Evolutionary conservation across 2,113 vertebrate genomes (phyloP), one percentile per base, ranked within the genome.

Genomic region (Paramormyrops kingsleyae): DNA sequence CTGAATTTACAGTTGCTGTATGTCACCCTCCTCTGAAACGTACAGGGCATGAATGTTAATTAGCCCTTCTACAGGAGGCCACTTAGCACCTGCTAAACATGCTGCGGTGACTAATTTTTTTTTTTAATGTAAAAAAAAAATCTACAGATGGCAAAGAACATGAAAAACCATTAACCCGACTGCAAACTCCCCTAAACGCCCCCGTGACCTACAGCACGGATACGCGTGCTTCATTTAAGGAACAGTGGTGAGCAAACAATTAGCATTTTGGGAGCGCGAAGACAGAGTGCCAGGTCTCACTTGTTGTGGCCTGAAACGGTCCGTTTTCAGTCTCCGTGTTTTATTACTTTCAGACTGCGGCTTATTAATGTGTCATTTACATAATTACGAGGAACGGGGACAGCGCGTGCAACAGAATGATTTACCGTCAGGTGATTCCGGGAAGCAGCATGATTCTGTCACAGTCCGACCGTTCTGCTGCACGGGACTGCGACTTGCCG

Each of bases 301-400:
- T 94, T 94, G 95, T 95, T 95, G 95, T 94, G 92, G 93, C 91
- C 89, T 92, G 70, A 94, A 93, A 93, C 95, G 94, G 95, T 96
- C 93, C 93, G 94, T 93, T 93, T 94, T 96, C 96, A 94, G 95
- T 94, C 94, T 94, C 96, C 95, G 95, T 96, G 95, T 95, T 96
- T 96, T 95, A 96, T 95, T 95, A 96, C 95, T 96, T 96, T 94
- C 93, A 94, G 95, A 96, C 96, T 96, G 95, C 94, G 95, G 94
- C 95, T 96, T 95, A 96, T 96, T 96, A 96, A 96, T 95, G 95
- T 94, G 94, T 95, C 93, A 95, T 96, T 96, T 96, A 94, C 96
- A 96, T 96, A 96, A 96, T 96, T 96, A 96, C 94, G 92, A 95
- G 94, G 93, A 96, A 95, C 92, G 92, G 92, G 94, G 94, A 95